Evolutionary conservation across 2,888 invertebrate genomes (phyloP), one percentile per base, ranked within the genome.

Genomic region (Epinotia brunnichana): DNA sequence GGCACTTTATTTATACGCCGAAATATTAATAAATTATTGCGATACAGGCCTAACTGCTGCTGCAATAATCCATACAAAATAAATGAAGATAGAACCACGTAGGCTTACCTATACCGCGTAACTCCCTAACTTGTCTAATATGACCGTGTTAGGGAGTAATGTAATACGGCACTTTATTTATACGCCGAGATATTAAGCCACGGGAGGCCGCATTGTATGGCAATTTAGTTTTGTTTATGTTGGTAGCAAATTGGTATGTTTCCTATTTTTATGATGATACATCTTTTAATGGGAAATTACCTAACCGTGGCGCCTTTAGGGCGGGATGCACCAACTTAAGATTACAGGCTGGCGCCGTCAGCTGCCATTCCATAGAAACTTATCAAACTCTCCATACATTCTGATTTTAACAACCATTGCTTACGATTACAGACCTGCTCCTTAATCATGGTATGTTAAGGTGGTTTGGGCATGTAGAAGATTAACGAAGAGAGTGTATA

Each of bases 211-310:
- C 48, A 48, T 48, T 48, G 15, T 48, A 48, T 48, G 48, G 48
- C 48, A 48, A 48, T 48, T 48, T n/a, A 48, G 48, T 48, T 48
- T 48, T 48, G 48, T 48, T 48, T 48, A 48, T n/a, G 13, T 48
- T 48, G n/a, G n/a, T n/a, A 48, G 48, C 48, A 48, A 48, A 48
- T 48, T 48, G 48, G 48, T 48, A n/a, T n/a, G n/a, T 48, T 48
- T 48, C n/a, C 48, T 48, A 48, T 48, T 48, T 48, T 7, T n/a
- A 48, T n/a, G 48, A 48, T 48, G 7, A 48, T n/a, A n/a, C 35
- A 35, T 29, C 29, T 29, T 29, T 29, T 29, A 29, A 29, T 29
- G 29, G 5, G 29, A 29, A 29, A 35, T 2, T 35, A 1, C 35
- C 35, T 35, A 35, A 35, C 35, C 35, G 1, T 35, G 9, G 35